Conservation (phyloP, 2,797 vertebrate genomes). For the Bufotes viridis region DNA sequence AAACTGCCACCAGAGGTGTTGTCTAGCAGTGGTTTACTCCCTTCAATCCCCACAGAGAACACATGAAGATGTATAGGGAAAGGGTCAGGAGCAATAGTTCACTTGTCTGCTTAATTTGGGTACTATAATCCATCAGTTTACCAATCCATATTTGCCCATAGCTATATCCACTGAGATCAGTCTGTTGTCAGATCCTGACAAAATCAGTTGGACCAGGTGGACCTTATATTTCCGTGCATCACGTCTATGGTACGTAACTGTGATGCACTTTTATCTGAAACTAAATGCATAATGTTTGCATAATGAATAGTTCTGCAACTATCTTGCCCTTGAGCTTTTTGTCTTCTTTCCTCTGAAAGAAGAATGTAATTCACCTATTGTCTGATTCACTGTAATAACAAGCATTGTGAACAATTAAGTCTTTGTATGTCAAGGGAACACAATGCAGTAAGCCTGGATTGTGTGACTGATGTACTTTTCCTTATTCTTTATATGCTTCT, state of each 20-base stretch:
- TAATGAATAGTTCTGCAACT: background rate
- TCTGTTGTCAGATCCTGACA: background rate
- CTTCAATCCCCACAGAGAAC: no score
- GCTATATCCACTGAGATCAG: background rate
- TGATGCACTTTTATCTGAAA: background rate
- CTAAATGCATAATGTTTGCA: background rate
- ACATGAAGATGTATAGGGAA: no score
- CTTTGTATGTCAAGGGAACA: background rate
- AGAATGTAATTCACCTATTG: background rate
- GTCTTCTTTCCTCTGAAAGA: background rate
- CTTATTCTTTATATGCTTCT: background rate
- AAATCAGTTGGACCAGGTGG: background rate
- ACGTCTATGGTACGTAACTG: background rate
- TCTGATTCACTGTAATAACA: background rate
- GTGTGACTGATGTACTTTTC: constrained; percentile 16
- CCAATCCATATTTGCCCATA: background rate
- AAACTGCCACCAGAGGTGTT: no score
- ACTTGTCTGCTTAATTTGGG: no score
- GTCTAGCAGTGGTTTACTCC: no score
- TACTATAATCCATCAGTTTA: background rate
- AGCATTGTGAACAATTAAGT: background rate
- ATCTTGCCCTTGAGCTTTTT: background rate
- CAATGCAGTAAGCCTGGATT: background rate
- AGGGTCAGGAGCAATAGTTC: no score
- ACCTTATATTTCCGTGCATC: background rate